Conservation (phyloP, 2,113 vertebrate genomes). For the Cynoglossus semilaevis region DNA sequence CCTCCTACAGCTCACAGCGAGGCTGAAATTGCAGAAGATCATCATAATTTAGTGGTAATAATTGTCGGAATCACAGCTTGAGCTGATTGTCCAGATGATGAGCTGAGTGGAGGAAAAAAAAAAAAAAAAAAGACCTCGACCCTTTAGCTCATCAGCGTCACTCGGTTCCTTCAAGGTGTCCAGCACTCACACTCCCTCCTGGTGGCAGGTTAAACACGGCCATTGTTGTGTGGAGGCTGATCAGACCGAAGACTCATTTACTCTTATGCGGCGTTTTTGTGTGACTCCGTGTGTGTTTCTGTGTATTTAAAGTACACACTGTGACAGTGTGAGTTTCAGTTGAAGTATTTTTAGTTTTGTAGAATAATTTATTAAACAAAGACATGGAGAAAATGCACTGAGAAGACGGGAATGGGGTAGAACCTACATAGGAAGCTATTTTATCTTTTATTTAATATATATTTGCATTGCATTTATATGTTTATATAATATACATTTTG, state of each 20-base stretch:
- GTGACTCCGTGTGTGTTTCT: constrained; percentile 29
- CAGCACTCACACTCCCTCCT: constrained; percentile 32
- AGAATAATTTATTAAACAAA: no score
- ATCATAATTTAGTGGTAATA: constrained; percentile 5
- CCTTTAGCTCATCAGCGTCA: constrained; percentile 64
- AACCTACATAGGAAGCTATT: no score
- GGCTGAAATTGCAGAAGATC: no score
- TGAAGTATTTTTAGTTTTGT: no score
- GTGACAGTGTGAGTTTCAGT: no score
- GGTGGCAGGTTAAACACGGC: constrained; percentile 65
- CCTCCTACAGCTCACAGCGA: no score
- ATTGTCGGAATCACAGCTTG: constrained; percentile 47
- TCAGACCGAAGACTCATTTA: constrained; percentile 57
- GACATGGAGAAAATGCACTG: no score
- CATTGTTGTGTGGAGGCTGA: constrained; percentile 44
- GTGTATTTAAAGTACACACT: constrained; percentile 1
- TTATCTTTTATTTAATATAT: no score
- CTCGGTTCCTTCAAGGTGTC: constrained; percentile 41
- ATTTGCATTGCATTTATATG: no score
- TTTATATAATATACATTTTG: no score
- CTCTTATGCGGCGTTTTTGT: no score
- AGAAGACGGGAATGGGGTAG: no score
- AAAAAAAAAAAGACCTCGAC: constrained; percentile 32
- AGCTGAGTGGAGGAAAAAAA: constrained; percentile 4
- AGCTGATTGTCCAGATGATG: constrained; percentile 57